A percentile compares a stretch with the other conserved stretches of the same genome.
Evolutionary conservation across 2,888 invertebrate species (phyloP).

Genomic region (Dryococelus australis): DNA sequence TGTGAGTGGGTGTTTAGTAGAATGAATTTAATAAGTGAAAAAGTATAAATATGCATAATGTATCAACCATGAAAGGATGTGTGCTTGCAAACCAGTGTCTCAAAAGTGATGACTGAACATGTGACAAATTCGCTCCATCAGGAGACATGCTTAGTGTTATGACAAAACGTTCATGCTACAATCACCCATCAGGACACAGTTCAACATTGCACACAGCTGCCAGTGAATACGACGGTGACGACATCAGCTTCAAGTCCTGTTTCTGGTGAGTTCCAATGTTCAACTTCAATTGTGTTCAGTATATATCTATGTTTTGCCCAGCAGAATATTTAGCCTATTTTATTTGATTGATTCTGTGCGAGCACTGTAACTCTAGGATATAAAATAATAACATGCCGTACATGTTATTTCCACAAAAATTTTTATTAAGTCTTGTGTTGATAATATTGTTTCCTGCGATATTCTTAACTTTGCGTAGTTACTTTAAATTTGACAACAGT

Average conservation of each 20-base stretch:
- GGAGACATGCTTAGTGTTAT: background rate
- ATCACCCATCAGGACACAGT: background rate
- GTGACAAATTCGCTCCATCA: slow-evolving; percentile 13
- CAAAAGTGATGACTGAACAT: background rate
- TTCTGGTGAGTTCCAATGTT: too few species aligned
- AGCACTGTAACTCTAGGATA: too few species aligned
- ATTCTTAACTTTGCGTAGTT: too few species aligned
- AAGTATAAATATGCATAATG: slow-evolving; percentile 16
- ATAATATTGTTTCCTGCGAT: too few species aligned
- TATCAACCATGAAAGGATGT: background rate
- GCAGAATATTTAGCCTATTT: too few species aligned
- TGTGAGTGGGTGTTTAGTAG: slow-evolving; percentile 47
- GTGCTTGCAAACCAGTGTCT: slow-evolving; percentile 6
- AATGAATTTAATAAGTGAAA: slow-evolving; percentile 46
- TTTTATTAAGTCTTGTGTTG: too few species aligned
- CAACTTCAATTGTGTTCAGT: too few species aligned
- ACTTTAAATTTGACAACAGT: too few species aligned
- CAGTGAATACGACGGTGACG: background rate
- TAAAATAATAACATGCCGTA: too few species aligned
- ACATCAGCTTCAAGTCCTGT: background rate
- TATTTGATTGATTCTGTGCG: too few species aligned
- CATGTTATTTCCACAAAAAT: too few species aligned
- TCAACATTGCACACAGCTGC: background rate
- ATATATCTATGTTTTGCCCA: too few species aligned
- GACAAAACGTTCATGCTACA: background rate